Conservation (phyloP, 2,113 vertebrate species). For the Melanotaenia duboulayi region DNA sequence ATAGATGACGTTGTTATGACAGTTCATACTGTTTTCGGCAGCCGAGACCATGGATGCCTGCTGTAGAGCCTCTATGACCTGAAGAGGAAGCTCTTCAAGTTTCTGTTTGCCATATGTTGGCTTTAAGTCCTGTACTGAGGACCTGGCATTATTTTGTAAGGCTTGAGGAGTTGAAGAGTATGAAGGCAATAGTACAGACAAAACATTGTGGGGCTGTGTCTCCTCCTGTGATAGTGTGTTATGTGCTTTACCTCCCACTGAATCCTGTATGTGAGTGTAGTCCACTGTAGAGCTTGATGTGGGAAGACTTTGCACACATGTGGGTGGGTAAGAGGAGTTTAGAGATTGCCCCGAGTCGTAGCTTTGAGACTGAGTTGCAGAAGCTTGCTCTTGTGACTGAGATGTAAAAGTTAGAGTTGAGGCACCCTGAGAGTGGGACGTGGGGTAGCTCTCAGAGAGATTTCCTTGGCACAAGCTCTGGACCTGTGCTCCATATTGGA, state of each 20-base stretch:
- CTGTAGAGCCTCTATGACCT: constrained; percentile 90
- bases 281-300: constrained; percentile 86
- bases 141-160: constrained; percentile 84
- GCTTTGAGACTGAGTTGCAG: constrained; percentile 90
- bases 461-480: constrained; percentile 89
- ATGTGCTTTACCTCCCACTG: constrained; percentile 86
- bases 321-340: constrained; percentile 87
- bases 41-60: constrained; percentile 87
- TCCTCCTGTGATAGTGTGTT: constrained; percentile 84
- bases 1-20: constrained; percentile 87
- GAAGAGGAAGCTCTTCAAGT: constrained; percentile 89
- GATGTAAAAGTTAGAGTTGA: constrained; percentile 91
- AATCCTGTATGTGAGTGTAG: constrained; percentile 88
- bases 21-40: constrained; percentile 80
- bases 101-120: constrained; percentile 88
- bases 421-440: constrained; percentile 92
- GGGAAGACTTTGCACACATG: constrained; percentile 85
- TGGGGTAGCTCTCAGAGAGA: constrained; percentile 90
- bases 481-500: constrained; percentile 86
- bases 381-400: constrained; percentile 89
- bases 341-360: constrained; percentile 90
- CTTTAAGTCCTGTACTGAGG: constrained; percentile 87
- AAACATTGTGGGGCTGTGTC: constrained; percentile 85
- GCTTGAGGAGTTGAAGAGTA: constrained; percentile 87
- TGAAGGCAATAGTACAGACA: constrained; percentile 84